Percentiles rank a stretch among this genome's conserved stretches.
These are phyloP conservation scores for Mystacides longicornis DNA, from an alignment of 2,888 invertebrate genomes.

Conservation along the genomic window DNA sequence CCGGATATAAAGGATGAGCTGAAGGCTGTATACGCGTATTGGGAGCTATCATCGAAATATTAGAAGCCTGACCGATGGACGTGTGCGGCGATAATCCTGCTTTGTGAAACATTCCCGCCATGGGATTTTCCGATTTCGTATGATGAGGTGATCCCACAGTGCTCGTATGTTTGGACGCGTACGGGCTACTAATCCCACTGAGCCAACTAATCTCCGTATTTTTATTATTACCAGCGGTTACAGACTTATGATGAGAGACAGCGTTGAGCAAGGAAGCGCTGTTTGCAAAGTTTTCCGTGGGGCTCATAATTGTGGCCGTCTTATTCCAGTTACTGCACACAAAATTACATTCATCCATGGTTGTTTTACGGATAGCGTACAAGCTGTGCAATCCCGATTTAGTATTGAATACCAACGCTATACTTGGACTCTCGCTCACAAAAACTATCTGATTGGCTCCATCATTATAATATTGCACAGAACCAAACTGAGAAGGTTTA, in stretches of 20 bases:
- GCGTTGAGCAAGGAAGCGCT: slow-evolving; percentile 28
- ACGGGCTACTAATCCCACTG: slow-evolving; percentile 36
- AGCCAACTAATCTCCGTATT: slow-evolving; percentile 36
- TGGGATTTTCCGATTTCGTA: slow-evolving; percentile 42
- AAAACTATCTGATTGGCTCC: slow-evolving; percentile 64
- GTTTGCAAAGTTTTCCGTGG: slow-evolving; percentile 38
- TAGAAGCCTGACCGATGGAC: slow-evolving; percentile 43
- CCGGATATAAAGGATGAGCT: slow-evolving; percentile 70
- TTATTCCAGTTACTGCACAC: slow-evolving; percentile 50
- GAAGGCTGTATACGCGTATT: slow-evolving; percentile 44
- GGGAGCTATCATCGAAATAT: slow-evolving; percentile 42
- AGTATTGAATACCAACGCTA: slow-evolving; percentile 74
- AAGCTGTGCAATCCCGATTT: slow-evolving; percentile 73
- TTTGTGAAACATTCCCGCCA: slow-evolving; percentile 43
- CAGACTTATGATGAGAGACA: slow-evolving; percentile 7
- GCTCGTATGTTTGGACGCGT: slow-evolving; percentile 36
- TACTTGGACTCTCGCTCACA: slow-evolving; percentile 67
- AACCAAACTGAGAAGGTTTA: slow-evolving; percentile 51
- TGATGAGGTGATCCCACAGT: slow-evolving; percentile 34
- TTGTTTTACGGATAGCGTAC: slow-evolving; percentile 71
- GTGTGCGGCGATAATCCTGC: slow-evolving; percentile 45
- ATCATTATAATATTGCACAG: slow-evolving; percentile 56
- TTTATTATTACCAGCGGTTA: slow-evolving; percentile 7
- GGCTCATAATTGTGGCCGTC: slow-evolving; percentile 39
- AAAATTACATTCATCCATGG: slow-evolving; percentile 60